Conservation (phyloP, 1,140 invertebrate genomes). For the Lepidurus apus region DNA sequence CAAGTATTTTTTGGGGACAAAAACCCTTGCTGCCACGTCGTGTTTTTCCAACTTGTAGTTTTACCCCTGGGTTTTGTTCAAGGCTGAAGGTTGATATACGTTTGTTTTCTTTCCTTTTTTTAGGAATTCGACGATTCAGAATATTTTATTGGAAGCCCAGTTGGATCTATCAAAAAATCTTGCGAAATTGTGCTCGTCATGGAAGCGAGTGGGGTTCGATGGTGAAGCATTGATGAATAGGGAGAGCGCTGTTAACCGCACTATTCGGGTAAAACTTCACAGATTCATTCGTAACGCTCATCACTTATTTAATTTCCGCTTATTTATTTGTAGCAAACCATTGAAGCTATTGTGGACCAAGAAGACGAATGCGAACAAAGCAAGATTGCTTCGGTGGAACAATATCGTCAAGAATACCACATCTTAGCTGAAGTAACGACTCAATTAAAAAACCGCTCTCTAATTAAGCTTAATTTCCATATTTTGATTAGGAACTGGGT, state of each 20-base stretch:
- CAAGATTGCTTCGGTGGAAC: constrained; percentile 25
- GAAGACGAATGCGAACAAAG: constrained; percentile 24
- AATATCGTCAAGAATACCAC: constrained; percentile 14
- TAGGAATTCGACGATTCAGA: background rate
- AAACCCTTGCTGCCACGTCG: no score
- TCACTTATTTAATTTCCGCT: background rate
- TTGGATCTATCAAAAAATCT: no score
- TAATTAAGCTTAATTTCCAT: background rate
- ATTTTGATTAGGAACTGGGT: constrained; percentile 24
- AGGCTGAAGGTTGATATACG: background rate
- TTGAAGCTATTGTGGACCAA: constrained; percentile 31
- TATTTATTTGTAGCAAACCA: constrained; percentile 23
- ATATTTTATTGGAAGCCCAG: background rate
- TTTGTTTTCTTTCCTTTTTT: background rate
- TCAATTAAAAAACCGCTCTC: background rate
- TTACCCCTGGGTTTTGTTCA: no score
- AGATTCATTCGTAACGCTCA: background rate
- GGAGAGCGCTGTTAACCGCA: background rate
- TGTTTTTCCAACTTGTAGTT: no score
- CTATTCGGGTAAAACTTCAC: background rate
- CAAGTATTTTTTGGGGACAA: no score
- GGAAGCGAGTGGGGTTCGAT: background rate
- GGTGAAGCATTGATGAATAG: background rate
- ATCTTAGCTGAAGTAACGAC: constrained; percentile 11
- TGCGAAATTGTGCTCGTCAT: background rate